Evolutionary conservation across 2,888 invertebrate genomes (phyloP), one percentile per base, ranked within the genome.

Genomic region (Troides aeacus): DNA sequence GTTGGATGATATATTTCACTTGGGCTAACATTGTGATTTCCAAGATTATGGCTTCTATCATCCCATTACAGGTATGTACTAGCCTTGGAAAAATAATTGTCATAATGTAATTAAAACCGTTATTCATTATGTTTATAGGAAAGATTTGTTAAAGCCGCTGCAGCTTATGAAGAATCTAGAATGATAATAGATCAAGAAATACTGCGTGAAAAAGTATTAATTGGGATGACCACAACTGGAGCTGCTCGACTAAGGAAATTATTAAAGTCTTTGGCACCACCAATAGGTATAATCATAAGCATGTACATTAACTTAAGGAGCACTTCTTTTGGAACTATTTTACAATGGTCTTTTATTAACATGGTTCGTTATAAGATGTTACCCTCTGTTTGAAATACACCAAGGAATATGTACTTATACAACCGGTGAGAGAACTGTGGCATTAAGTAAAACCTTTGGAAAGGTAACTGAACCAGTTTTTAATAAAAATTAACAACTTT

Each of bases 181-280:
- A 92, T 93, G 80, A 89, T 95, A 69, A 87, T 93, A 72, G 94
- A 95, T 77, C 87, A 93, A 72, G 81, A 93, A 74, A 78, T 93
- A 39, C 86, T 95, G 69, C 86, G 83, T 70, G 74, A 86, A 7
- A 89, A 87, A 42, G 82, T 92, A 73, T 93, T 96, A 1, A 85
- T 97, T 50, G 97, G 96, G 6, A 95, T 97, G 93, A 97, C 97
- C 0, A 97, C 97, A 0, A 95, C 96, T 0, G 95, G 95, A 62
- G 97, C 96, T 0, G 96, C 97, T 0, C 94, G 95, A 71, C 86
- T 94, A 60, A 93, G 95, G 72, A 92, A 94, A 39, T 81, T 95
- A 4, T 81, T 97, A 50, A 89, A 93, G 65, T 87, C 93, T 57
- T 83, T 96, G n/a, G 89, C 93, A 69, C 93, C 94, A 23, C 94